phyloP scores from a whole-genome alignment of 2,888 invertebrate genomes.

The Ectropis crepuscularia region DNA sequence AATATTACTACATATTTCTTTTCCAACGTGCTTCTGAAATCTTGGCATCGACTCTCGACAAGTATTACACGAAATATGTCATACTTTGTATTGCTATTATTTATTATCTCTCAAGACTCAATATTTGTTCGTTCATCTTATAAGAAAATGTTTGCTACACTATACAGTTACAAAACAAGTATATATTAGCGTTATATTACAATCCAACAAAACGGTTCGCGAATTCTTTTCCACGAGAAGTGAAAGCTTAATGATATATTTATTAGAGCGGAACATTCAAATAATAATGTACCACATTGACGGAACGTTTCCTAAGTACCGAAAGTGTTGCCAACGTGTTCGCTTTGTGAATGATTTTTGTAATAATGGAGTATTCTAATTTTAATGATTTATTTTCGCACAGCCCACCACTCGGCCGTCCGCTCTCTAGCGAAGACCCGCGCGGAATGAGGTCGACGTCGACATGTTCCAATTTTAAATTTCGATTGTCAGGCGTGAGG shows the following conservation, averaged over 20 bases:
- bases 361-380: conserved; percentile 51
- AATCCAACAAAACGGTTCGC: conserved; percentile 53
- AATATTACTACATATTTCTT: background rate
- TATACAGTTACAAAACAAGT: conserved; percentile 56
- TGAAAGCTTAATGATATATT: conserved; percentile 74
- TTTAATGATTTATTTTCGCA: conserved; percentile 72
- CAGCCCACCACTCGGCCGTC: conserved; percentile 53
- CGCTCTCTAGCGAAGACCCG: conserved; percentile 67
- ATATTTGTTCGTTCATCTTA: conserved; percentile 29
- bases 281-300: conserved; percentile 53
- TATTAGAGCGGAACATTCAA: conserved; percentile 70
- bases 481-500: conserved; percentile 65
- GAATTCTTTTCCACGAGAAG: conserved; percentile 68
- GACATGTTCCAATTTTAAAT: conserved; percentile 78
- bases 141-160: conserved; percentile 30
- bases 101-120: conserved; percentile 14
- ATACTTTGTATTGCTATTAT: conserved; percentile 10
- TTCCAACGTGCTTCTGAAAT: conserved; percentile 12
- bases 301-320: conserved; percentile 42
- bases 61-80: conserved; percentile 9
- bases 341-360: conserved; percentile 49
- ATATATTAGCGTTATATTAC: conserved; percentile 37
- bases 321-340: conserved; percentile 31
- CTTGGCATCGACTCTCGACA: conserved; percentile 20
- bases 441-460: conserved; percentile 77